A percentile compares a stretch with the other conserved stretches of the same genome.
phyloP scores from a whole-genome alignment of 2,888 invertebrate species.

The Dione vanillae region DNA sequence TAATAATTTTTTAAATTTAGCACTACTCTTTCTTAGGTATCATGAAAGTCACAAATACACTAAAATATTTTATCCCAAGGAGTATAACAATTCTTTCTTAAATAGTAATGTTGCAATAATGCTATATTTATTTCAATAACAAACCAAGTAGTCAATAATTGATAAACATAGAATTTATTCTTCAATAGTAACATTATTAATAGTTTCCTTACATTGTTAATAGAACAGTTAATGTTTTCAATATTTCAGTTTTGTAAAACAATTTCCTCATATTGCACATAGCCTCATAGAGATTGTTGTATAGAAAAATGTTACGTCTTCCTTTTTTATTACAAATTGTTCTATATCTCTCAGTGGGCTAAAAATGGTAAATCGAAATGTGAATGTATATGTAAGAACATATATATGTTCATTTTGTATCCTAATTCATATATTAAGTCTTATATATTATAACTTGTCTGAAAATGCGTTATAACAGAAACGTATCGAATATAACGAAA shows the following conservation, averaged over 20 bases:
- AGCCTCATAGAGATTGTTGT: background rate
- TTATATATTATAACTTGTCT: too few species aligned
- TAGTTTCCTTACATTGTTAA: conserved; percentile 9
- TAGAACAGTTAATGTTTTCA: background rate
- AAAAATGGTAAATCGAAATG: background rate
- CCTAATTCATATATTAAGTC: too few species aligned
- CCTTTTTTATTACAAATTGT: background rate
- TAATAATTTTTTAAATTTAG: too few species aligned
- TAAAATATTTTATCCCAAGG: background rate
- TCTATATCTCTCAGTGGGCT: background rate
- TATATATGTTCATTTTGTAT: too few species aligned
- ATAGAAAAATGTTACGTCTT: background rate
- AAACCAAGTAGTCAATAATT: background rate
- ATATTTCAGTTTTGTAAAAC: background rate
- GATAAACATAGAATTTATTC: background rate
- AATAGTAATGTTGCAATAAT: background rate
- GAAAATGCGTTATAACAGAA: too few species aligned
- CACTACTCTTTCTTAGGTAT: too few species aligned
- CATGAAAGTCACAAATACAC: too few species aligned
- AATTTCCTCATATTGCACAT: conserved; percentile 7
- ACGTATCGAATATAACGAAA: too few species aligned
- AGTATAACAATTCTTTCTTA: background rate
- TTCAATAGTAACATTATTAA: background rate
- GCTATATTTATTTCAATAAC: background rate
- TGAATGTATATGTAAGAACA: background rate